Conservation (phyloP, 37 sponge, comb jelly and placozoan species). For the Oopsacas minuta region DNA sequence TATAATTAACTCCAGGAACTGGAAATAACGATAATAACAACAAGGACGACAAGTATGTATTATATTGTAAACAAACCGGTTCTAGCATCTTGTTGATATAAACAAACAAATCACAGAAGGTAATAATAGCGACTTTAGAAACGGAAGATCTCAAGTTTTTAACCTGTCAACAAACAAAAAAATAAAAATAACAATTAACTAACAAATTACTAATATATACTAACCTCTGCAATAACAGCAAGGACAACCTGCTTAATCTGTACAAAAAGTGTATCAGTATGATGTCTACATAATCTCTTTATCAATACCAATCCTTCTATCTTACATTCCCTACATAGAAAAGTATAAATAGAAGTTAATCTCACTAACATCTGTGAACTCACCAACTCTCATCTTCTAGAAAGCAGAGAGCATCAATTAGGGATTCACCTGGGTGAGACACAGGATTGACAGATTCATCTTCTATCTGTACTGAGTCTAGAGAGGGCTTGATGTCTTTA, state of each 20-base stretch:
- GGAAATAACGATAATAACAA: background rate
- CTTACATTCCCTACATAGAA: constrained; percentile 35
- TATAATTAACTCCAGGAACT: constrained; percentile 51
- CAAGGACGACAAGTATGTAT: background rate
- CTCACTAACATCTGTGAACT: background rate
- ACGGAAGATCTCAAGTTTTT: constrained; percentile 77
- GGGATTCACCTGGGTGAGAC: constrained; percentile 33
- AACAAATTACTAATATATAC: background rate
- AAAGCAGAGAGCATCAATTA: constrained; percentile 27
- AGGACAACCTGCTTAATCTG: constrained; percentile 37
- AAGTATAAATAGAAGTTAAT: background rate
- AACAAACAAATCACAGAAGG: constrained; percentile 52
- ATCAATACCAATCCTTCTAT: constrained; percentile 38
- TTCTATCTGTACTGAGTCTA: background rate
- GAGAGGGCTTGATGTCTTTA: background rate
- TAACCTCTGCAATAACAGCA: constrained; percentile 56
- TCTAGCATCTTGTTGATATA: constrained; percentile 48
- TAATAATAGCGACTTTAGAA: constrained; percentile 56
- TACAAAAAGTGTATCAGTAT: constrained; percentile 32
- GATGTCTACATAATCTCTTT: constrained; percentile 34
- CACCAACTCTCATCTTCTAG: constrained; percentile 43
- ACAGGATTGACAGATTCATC: background rate
- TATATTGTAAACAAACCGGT: constrained; percentile 23
- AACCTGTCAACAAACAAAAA: constrained; percentile 42
- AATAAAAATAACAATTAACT: background rate